These are phyloP conservation scores for Vicugna pacos DNA, from an alignment of 2,113 vertebrate species.

Conservation along the genomic window DNA sequence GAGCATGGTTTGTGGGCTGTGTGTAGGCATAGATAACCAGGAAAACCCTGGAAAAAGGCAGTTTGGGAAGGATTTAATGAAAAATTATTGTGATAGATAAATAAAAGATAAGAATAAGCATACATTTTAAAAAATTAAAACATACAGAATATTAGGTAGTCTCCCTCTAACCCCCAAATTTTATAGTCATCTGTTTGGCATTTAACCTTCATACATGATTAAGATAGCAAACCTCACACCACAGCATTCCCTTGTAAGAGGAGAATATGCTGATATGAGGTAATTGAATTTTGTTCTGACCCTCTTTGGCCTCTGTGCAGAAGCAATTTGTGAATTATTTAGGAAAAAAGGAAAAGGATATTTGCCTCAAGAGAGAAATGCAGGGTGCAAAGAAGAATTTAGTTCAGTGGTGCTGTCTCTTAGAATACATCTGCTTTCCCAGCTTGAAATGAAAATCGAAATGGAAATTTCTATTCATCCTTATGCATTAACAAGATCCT, in stretches of 20 bases:
- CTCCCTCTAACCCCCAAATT: neutral
- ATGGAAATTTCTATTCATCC: conserved; percentile 76
- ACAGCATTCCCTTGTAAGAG: neutral
- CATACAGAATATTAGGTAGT: neutral
- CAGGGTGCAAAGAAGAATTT: conserved; percentile 71
- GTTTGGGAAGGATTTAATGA: conserved; percentile 47
- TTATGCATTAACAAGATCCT: conserved; percentile 69
- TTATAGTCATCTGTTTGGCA: conserved; percentile 45
- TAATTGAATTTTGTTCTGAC: conserved; percentile 75
- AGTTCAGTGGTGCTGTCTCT: conserved; percentile 64
- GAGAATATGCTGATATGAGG: conserved; percentile 57
- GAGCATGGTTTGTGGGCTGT: conserved; percentile 64
- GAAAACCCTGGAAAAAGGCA: neutral
- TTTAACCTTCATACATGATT: conserved; percentile 69
- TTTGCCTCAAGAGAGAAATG: conserved; percentile 78
- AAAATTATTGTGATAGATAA: neutral
- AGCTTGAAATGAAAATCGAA: conserved; percentile 76
- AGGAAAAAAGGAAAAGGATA: conserved; percentile 73
- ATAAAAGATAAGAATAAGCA: conserved; percentile 45
- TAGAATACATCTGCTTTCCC: conserved; percentile 70
- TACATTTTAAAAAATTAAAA: conserved; percentile 45
- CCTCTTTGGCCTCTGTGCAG: conserved; percentile 71
- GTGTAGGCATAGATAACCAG: conserved; percentile 9
- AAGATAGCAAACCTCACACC: conserved; percentile 19
- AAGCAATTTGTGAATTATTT: conserved; percentile 80